Conservation (phyloP, 2,113 vertebrate species). For the Damaliscus lunatus region DNA sequence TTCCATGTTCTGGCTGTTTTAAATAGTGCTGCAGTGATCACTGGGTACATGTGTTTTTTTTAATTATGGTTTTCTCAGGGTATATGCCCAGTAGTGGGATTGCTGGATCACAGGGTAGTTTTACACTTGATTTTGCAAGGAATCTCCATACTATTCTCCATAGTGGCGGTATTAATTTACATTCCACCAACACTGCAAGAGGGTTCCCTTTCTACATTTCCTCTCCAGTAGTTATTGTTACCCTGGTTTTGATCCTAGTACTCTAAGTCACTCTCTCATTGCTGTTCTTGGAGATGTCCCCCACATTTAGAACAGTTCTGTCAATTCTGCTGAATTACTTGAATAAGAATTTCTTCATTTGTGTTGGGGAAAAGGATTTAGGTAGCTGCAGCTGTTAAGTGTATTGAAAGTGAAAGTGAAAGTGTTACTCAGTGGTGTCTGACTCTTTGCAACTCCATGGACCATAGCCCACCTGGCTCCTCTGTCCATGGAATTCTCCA, state of each 20-base stretch:
- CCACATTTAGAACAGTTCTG: neutral
- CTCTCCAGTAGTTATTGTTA: neutral
- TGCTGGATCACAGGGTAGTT: neutral
- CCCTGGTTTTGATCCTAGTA: neutral
- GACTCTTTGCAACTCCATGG: neutral
- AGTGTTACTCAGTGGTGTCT: neutral
- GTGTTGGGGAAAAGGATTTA: neutral
- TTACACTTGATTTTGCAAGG: neutral
- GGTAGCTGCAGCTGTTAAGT: neutral
- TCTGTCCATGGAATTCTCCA: neutral
- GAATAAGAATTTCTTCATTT: neutral
- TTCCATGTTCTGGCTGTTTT: neutral
- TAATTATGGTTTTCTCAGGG: neutral
- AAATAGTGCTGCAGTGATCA: neutral
- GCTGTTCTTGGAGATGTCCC: neutral
- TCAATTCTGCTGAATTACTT: neutral
- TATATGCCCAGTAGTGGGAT: neutral
- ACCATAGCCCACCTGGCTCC: neutral
- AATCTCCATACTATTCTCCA: neutral
- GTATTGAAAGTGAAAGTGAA: neutral
- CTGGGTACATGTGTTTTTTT: neutral
- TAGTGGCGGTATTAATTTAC: neutral
- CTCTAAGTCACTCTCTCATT: neutral
- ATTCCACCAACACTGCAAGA: neutral
- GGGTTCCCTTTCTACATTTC: neutral